A percentile compares a stretch with the other conserved stretches of the same genome.
Conservation (phyloP, 2,888 invertebrate species). For the Nowickia ferox region DNA sequence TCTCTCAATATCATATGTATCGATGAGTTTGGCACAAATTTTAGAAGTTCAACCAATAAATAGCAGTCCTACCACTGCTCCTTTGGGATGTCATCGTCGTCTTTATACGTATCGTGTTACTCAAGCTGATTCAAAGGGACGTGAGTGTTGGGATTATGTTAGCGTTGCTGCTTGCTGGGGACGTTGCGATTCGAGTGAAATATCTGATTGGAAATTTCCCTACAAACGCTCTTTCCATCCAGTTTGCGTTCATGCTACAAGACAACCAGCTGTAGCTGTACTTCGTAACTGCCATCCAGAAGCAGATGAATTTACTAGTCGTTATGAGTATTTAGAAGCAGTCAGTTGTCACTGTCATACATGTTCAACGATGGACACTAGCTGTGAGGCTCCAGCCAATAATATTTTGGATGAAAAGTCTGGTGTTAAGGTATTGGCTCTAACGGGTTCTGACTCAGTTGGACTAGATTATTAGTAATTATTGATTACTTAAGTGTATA, state of each 20-base stretch:
- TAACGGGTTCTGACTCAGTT: conserved; percentile 80
- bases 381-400: conserved; percentile 86
- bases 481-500: background rate
- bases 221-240: conserved; percentile 93
- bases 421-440: conserved; percentile 78
- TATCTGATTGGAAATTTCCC: conserved; percentile 94
- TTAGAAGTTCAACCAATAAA: conserved; percentile 79
- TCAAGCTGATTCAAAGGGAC: conserved; percentile 84
- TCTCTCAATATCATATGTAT: conserved; percentile 43
- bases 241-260: conserved; percentile 90
- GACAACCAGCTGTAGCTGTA: conserved; percentile 86
- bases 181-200: conserved; percentile 92
- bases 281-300: conserved; percentile 90
- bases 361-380: conserved; percentile 88
- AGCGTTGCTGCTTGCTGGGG: conserved; percentile 92
- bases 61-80: conserved; percentile 82
- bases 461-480: conserved; percentile 79
- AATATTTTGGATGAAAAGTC: conserved; percentile 79
- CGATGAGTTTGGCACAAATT: conserved; percentile 73
- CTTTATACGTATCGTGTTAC: conserved; percentile 88
- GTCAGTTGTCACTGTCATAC: conserved; percentile 89
- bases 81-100: conserved; percentile 87
- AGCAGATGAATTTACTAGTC: conserved; percentile 86
- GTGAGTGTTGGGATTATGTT: conserved; percentile 89
- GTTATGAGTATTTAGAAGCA: conserved; percentile 91